phyloP scores from a whole-genome alignment of 2,888 invertebrate genomes.

The Altica lythri region DNA sequence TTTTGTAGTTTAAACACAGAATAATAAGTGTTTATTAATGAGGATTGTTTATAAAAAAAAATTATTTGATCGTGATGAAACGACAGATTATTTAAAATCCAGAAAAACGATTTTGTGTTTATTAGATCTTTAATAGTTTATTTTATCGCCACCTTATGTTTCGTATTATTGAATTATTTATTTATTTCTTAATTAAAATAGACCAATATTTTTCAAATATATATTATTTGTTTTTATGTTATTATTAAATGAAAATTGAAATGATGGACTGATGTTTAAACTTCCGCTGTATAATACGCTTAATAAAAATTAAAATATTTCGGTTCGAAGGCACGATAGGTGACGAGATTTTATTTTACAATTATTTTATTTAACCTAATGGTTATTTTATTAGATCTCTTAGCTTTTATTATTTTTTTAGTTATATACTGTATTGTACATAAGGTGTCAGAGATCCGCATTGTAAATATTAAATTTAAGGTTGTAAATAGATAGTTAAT shows the following conservation, averaged over 20 bases:
- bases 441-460: constrained; percentile 30
- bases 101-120: too few species aligned
- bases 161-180: too few species aligned
- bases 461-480: constrained; percentile 33
- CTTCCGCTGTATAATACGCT: constrained; percentile 27
- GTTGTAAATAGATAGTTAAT: constrained; percentile 33
- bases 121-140: too few species aligned
- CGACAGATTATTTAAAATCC: too few species aligned
- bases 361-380: constrained; percentile 20
- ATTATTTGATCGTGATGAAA: too few species aligned
- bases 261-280: constrained; percentile 31
- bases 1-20: too few species aligned
- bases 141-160: too few species aligned
- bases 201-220: neutral
- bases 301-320: constrained; percentile 16
- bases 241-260: constrained; percentile 24
- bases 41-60: too few species aligned
- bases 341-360: constrained; percentile 4
- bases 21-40: too few species aligned
- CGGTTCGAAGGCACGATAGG: constrained; percentile 10
- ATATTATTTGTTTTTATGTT: neutral
- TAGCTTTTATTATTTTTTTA: constrained; percentile 32
- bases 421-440: constrained; percentile 34
- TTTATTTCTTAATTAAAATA: too few species aligned
- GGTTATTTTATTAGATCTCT: constrained; percentile 37